phyloP scores from a whole-genome alignment of 1,140 invertebrate genomes.

The Polypedilum pembai region DNA sequence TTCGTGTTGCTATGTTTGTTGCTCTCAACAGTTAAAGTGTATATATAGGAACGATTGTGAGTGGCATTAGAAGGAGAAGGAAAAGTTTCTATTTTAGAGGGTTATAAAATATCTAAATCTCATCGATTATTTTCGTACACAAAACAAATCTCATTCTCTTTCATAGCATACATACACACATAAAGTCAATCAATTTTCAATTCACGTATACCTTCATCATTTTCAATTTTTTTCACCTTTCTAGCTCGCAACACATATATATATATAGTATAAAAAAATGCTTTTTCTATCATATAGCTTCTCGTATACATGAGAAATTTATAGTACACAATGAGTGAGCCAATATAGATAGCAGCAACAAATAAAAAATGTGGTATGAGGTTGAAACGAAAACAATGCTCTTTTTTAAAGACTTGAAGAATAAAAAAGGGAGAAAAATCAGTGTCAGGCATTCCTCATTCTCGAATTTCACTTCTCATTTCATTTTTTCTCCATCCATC shows the following conservation, averaged over 20 bases:
- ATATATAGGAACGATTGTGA: not conserved
- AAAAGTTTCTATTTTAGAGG: not conserved
- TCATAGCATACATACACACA: not conserved
- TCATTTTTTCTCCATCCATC: not conserved
- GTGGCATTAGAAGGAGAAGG: not conserved
- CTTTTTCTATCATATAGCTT: no score
- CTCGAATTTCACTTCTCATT: not conserved
- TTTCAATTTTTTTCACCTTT: not conserved
- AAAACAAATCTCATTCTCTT: constrained; percentile 15
- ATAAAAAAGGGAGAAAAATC: not conserved
- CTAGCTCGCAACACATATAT: no score
- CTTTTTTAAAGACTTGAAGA: not conserved
- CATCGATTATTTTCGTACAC: constrained; percentile 21
- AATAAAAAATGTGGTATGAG: not conserved
- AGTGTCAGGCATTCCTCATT: constrained; percentile 10
- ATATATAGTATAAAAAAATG: no score
- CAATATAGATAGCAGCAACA: not conserved
- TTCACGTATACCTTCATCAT: constrained; percentile 28
- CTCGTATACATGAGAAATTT: constrained; percentile 11
- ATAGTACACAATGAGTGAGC: constrained; percentile 12
- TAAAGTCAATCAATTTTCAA: constrained; percentile 27
- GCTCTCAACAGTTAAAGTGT: not conserved
- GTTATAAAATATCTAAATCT: constrained; percentile 19
- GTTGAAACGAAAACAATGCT: not conserved
- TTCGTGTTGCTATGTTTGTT: not conserved